Percentiles rank a stretch among this genome's conserved stretches.
Evolutionary conservation across 1,140 invertebrate species (phyloP).

Genomic region (Aleiodes sp.): DNA sequence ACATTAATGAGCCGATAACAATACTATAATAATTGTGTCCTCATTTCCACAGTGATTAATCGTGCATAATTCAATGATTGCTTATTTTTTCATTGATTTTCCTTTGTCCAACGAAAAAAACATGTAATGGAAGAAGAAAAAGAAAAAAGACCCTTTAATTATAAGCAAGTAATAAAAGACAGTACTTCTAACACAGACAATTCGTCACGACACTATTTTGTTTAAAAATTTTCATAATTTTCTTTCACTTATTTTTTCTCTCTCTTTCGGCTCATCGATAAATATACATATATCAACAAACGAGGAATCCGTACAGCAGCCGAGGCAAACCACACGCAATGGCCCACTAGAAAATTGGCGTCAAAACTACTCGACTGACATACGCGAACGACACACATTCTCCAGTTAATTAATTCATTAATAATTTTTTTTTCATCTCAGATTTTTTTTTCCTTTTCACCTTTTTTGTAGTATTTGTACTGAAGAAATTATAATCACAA

Average conservation of each 20-base stretch:
- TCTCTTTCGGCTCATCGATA: constrained; percentile 15
- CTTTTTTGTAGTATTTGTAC: constrained; percentile 26
- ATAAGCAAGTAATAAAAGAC: not conserved
- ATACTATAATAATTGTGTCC: constrained; percentile 7
- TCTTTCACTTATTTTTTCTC: not conserved
- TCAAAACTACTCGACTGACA: not conserved
- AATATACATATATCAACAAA: constrained; percentile 32
- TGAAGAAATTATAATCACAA: constrained; percentile 35
- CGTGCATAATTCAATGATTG: no score
- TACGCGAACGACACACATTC: not conserved
- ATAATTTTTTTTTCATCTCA: not conserved
- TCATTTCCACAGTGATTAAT: not conserved
- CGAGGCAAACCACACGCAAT: not conserved
- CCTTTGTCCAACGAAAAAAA: not conserved
- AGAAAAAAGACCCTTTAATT: not conserved
- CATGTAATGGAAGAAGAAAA: not conserved
- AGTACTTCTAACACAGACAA: not conserved
- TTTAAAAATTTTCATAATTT: not conserved
- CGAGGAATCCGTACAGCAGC: constrained; percentile 4
- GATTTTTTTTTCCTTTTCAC: constrained; percentile 17
- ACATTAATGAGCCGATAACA: constrained; percentile 11
- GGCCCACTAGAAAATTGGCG: not conserved
- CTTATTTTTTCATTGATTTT: not conserved
- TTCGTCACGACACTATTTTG: not conserved
- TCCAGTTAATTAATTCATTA: constrained; percentile 10